Evolutionary conservation across 2,888 invertebrate species (phyloP).

Genomic region (Leucophenga montana): DNA sequence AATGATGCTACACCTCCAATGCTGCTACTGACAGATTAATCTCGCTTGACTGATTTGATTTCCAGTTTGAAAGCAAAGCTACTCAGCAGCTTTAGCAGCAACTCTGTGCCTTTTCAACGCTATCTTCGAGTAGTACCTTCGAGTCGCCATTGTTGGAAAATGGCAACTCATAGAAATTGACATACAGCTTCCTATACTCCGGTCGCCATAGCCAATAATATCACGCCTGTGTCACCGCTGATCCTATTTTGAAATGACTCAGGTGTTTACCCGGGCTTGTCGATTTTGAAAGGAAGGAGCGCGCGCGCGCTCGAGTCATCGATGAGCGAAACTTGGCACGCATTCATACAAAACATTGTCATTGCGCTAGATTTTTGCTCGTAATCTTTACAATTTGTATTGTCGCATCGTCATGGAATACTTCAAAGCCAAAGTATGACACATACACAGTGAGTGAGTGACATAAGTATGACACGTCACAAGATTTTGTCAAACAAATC

Average conservation of each 20-base stretch:
- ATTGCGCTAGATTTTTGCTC: slow-evolving; percentile 25
- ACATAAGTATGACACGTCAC: slow-evolving; percentile 19
- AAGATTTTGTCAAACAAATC: slow-evolving; percentile 24
- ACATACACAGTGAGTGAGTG: slow-evolving; percentile 8
- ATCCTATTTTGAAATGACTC: slow-evolving; percentile 50
- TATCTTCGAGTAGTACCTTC: too few species aligned
- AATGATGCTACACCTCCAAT: neutral
- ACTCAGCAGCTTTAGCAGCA: neutral
- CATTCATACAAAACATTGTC: slow-evolving; percentile 1
- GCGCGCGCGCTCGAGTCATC: slow-evolving; percentile 28
- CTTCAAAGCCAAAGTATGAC: slow-evolving; percentile 20
- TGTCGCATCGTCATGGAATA: slow-evolving; percentile 28
- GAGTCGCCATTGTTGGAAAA: neutral
- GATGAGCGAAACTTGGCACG: neutral
- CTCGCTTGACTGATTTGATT: slow-evolving; percentile 41
- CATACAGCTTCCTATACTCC: neutral
- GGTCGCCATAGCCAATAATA: neutral
- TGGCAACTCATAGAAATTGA: slow-evolving; percentile 24
- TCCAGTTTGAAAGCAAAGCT: slow-evolving; percentile 21
- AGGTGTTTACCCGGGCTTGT: too few species aligned
- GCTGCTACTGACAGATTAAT: slow-evolving; percentile 38
- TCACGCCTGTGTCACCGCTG: slow-evolving; percentile 12
- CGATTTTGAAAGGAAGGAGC: too few species aligned
- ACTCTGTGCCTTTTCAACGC: neutral
- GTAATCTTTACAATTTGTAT: slow-evolving; percentile 56